Conservation (phyloP, 2,113 vertebrate genomes). For the Notothenia rossii region DNA sequence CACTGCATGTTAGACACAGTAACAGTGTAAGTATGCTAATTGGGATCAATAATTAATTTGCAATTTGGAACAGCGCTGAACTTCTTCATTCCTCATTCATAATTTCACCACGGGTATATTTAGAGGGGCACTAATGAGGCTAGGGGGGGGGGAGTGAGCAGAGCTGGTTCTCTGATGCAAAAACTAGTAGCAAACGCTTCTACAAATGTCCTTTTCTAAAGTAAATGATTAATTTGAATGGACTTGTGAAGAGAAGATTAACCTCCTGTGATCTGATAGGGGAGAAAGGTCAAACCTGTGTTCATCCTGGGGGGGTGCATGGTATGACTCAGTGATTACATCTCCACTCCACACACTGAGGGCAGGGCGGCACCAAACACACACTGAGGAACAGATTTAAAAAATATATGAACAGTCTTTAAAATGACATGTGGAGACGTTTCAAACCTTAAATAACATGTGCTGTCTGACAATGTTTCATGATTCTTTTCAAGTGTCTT, state of each 20-base stretch:
- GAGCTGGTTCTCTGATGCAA: slow-evolving; percentile 30
- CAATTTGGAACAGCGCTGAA: slow-evolving; percentile 34
- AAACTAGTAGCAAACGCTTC: slow-evolving; percentile 14
- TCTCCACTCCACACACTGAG: not conserved
- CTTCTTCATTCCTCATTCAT: slow-evolving; percentile 57
- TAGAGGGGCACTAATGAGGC: slow-evolving; percentile 51
- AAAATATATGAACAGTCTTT: no score
- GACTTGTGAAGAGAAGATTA: no score
- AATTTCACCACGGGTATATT: slow-evolving; percentile 44
- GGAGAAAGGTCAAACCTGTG: not conserved
- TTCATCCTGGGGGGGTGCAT: not conserved
- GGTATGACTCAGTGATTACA: not conserved
- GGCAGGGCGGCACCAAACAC: not conserved
- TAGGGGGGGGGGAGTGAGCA: not conserved
- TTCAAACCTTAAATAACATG: no score
- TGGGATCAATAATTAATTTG: slow-evolving; percentile 55
- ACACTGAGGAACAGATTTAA: not conserved
- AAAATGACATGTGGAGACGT: no score
- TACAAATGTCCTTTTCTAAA: not conserved
- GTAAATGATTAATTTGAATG: no score
- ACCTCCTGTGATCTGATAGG: not conserved
- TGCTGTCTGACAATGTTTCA: no score
- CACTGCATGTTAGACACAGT: slow-evolving; percentile 28
- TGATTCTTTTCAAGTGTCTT: no score
- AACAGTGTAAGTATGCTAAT: slow-evolving; percentile 46